Evolutionary conservation across 2,797 vertebrate species (phyloP), one percentile per base, ranked within the genome.

Genomic region (Falco novaeseelandiae): DNA sequence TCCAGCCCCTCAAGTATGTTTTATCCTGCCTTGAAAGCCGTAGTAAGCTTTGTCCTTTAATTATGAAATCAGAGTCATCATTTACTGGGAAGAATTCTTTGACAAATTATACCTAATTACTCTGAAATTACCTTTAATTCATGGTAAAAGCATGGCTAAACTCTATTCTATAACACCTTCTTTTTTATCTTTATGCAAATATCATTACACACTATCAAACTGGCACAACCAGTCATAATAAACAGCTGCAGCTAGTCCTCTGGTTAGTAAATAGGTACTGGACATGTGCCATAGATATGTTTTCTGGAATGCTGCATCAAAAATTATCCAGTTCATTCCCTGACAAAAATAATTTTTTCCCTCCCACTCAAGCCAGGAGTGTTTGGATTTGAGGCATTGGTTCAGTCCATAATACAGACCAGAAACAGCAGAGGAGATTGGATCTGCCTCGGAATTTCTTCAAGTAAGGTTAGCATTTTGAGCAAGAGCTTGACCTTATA

Each of bases 151-250:
- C 95, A 97, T 97, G 96, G 93, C 90, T 98, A 97, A 97, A 95
- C 93, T 97, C 80, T 96, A 46, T 97, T 97, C 94, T 97, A 95
- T 97, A 97, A 97, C 96, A 98, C 97, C 97, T 98, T 98, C 90
- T 87, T 97, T 98, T 98, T 98, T 98, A 98, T 98, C 97, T 98
- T 97, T 98, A 98, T 98, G 98, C 95, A 98, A 98, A 98, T 98
- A 97, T 97, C 97, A 98, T 98, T 98, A 97, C 92, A 97, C 91
- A 95, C 93, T 97, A 97, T 97, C 94, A 98, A 96, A 98, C 96
- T 97, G 96, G 95, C 95, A 98, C 93, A 97, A 95, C 83, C 82
- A 97, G 89, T 95, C 96, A 97, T 95, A 97, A 97, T 95, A 97
- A 98, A 97, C 89, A 97, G 97, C 96, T 98, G 97, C 97, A 97